Base-by-base conservation (phyloP, 1,140 invertebrate species). In the Diabrotica virgifera region DNA sequence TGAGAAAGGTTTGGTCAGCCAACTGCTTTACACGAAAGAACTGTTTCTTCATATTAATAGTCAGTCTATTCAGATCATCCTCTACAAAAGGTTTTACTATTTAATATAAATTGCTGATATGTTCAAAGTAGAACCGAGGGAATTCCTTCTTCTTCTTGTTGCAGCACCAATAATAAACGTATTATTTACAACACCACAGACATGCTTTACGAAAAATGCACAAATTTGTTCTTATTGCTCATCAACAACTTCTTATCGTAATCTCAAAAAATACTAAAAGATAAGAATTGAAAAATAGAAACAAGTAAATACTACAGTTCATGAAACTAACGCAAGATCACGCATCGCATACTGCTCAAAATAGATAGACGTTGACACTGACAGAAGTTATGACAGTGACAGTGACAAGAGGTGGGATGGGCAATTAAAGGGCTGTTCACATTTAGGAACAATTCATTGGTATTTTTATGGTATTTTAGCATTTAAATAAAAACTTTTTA, bases 11-110 rank as follows among this genome's bases (percentile, higher is more conserved):
- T 82, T 94, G 92, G 83, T 93, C 91, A 69, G 91, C 91, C 59
- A 93, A 85, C 80, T 94, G 91, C 80, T 93, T 94, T 53, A 93
- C 91, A 71, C 90, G 85, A 79, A 92, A 89, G 80, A 94, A 93
- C 80, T 94, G 91, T 81, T 93, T 93, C 85, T 92, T 92, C 90
- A 91, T 91, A 58, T 60, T 62, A 46, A 46, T 10, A 46, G n/a
- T 46, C n/a, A 10, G n/a, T 46, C 40, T 46, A n/a, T 46, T 46
- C 40, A 46, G 40, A 46, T 46, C 40, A 46, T 46, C n/a, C 40
- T 5, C 8, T 46, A 46, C 6, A 8, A 46, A 46, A 46, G 4
- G 40, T 46, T 1, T 24, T 24, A 24, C 4, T 46, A 46, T 46
- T 46, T 8, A 46, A 46, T 3, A 46, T 24, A 46, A 46, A 46